Percentiles rank a stretch among this genome's conserved stretches.
These are phyloP conservation scores for Zophobas atratus DNA, from an alignment of 1,140 invertebrate genomes.

Conservation along the genomic window DNA sequence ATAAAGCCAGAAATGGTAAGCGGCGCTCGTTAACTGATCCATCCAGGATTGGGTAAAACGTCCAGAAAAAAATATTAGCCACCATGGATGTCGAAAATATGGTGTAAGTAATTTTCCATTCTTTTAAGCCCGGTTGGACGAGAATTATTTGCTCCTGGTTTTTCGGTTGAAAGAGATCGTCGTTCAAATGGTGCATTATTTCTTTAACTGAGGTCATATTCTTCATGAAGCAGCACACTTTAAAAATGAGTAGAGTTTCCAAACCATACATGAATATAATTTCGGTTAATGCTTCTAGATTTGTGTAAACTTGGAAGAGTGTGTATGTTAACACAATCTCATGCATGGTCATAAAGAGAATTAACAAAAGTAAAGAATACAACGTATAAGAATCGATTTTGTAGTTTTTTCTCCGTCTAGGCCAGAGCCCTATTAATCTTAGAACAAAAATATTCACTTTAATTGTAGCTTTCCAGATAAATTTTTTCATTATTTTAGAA, in stretches of 20 bases:
- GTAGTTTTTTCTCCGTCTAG: neutral
- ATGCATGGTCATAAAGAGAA: neutral
- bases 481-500: neutral
- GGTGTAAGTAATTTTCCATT: neutral
- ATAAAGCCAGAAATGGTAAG: conserved; percentile 9
- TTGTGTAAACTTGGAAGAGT: neutral
- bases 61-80: neutral
- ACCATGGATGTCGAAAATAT: neutral
- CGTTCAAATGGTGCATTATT: neutral
- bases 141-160: neutral
- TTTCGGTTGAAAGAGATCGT: neutral
- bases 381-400: neutral
- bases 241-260: neutral
- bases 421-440: neutral
- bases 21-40: neutral
- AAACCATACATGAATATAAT: neutral
- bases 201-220: neutral
- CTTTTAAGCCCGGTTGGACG: neutral
- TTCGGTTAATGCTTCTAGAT: neutral
- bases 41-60: conserved; percentile 5
- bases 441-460: neutral
- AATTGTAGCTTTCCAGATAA: neutral
- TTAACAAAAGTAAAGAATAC: neutral
- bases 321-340: neutral
- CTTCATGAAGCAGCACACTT: neutral